A percentile compares a stretch with the other conserved stretches of the same genome.
Evolutionary conservation across 2,888 invertebrate species (phyloP).

Genomic region (Dromius quadrimaculatus): DNA sequence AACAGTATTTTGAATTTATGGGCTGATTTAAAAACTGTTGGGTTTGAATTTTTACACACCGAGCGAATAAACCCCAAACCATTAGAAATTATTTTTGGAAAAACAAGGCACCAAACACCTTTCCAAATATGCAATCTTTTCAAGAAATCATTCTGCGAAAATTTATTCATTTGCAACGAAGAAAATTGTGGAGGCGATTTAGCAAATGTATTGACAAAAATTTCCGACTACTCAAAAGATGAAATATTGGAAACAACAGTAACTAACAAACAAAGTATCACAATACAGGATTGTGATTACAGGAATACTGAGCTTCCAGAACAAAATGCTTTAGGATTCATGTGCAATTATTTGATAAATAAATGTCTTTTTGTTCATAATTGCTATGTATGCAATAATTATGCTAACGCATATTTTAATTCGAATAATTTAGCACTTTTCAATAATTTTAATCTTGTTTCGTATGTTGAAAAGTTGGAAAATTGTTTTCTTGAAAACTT

Average conservation of each 20-base stretch:
- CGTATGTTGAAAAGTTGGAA: not conserved
- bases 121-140: not conserved
- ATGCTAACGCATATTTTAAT: not conserved
- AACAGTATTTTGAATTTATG: not conserved
- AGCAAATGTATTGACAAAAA: not conserved
- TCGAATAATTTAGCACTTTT: not conserved
- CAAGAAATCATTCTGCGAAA: not conserved
- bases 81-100: not conserved
- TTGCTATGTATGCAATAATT: not conserved
- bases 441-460: not conserved
- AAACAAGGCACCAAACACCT: conserved; percentile 2
- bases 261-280: not conserved
- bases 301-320: not conserved
- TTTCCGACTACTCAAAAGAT: not conserved
- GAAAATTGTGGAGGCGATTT: conserved; percentile 4
- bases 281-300: conserved; percentile 1
- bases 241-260: not conserved
- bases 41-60: not conserved
- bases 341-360: conserved; percentile 3
- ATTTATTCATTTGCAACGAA: not conserved
- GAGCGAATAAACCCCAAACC: not conserved
- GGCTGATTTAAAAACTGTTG: not conserved
- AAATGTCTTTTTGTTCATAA: conserved; percentile 14
- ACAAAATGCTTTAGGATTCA: conserved; percentile 5
- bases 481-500: not conserved